Base-by-base conservation (phyloP, 2,888 invertebrate species). In the Silvanus unidentatus region DNA sequence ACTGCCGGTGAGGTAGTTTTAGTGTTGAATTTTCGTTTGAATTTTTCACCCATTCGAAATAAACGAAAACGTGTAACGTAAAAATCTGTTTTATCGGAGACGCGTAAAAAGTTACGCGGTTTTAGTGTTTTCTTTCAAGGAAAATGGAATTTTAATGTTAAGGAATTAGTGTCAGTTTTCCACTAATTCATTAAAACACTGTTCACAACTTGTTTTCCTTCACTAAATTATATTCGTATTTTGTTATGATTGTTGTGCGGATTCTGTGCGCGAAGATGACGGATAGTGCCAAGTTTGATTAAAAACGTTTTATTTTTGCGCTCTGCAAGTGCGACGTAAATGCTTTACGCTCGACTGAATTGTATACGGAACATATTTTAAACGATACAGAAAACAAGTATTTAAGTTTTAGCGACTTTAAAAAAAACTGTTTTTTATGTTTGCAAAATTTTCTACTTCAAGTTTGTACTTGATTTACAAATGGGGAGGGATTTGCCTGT, bases 341-440 rank as follows among this genome's bases (percentile, higher is more conserved):
- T 29, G 32, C 28, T 13, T 16, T 34, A 39, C 51, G 48, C 42
- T 46, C 43, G 48, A 48, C 46, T 46, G 51, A 51, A 29, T 47
- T 40, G 46, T 46, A n/a, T n/a, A 46, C 46, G 46, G 45, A 45
- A 45, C 42, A 37, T 51, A n/a, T n/a, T n/a, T 49, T 49, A 44
- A 48, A 43, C 43, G 29, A 44, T 41, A 40, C 39, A 43, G 43
- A 40, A 39, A 37, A 32, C 32, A 40, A 40, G 43, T 44, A 43
- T 46, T 43, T 43, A 34, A 43, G 45, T 39, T 9, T 28, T 12
- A 16, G 40, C 38, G 40, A 40, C 40, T 45, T 45, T 40, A 40
- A 35, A 27, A 39, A 39, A 42, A 9, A 5, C 8, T 3, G 3
- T 22, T 22, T 22, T 22, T 5, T 22, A 22, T 22, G 3, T 22